These are phyloP conservation scores for Apotomis capreana DNA, from an alignment of 2,888 invertebrate genomes.

Conservation along the genomic window DNA sequence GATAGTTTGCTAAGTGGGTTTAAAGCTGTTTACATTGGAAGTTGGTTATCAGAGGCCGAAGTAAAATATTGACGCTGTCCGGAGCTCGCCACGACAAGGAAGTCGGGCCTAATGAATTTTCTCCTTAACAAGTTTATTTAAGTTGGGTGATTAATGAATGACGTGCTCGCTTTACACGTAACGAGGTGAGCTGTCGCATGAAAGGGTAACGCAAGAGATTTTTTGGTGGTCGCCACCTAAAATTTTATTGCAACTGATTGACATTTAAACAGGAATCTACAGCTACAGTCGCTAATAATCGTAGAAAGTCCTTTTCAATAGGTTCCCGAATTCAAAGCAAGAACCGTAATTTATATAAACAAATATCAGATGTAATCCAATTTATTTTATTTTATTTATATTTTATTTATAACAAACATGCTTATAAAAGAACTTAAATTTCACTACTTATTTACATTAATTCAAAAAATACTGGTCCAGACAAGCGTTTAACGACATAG, in stretches of 20 bases:
- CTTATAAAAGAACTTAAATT: no score
- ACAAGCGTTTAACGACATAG: no score
- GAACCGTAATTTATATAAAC: constrained; percentile 30
- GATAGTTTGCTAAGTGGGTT: constrained; percentile 40
- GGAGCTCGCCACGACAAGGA: constrained; percentile 54
- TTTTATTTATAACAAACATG: no score
- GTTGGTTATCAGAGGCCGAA: constrained; percentile 50
- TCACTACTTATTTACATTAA: no score
- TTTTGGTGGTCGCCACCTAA: background rate
- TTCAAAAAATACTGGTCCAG: no score
- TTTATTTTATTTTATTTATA: no score
- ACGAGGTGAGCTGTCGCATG: constrained; percentile 18
- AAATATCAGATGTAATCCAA: constrained; percentile 25
- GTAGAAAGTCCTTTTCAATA: no score
- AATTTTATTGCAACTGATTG: background rate
- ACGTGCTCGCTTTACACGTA: constrained; percentile 32
- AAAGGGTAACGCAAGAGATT: constrained; percentile 8
- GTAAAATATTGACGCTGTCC: constrained; percentile 65
- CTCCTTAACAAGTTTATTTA: constrained; percentile 54
- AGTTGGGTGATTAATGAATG: constrained; percentile 43
- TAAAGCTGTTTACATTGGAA: constrained; percentile 52
- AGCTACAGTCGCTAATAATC: no score
- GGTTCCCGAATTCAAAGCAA: background rate
- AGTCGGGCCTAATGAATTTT: constrained; percentile 62
- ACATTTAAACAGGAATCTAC: no score